Evolutionary conservation across 2,113 vertebrate species (phyloP).

Genomic region (Osmerus eperlanus): DNA sequence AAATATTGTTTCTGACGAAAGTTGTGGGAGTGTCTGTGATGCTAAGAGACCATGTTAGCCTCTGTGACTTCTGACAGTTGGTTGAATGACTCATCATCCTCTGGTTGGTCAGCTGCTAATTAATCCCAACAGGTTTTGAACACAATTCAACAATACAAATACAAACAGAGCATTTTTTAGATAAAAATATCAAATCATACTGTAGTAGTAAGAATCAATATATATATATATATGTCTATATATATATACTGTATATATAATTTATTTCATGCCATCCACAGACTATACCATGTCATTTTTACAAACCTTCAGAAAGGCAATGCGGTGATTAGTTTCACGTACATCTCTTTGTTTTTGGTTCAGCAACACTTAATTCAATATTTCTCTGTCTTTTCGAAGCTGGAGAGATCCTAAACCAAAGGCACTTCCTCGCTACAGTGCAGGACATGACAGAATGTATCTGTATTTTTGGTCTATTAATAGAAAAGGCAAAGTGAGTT

Average conservation of each 20-base stretch:
- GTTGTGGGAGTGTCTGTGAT: constrained; percentile 31
- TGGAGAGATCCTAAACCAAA: constrained; percentile 93
- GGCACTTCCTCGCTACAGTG: constrained; percentile 97
- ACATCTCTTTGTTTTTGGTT: constrained; percentile 85
- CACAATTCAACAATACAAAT: constrained; percentile 26
- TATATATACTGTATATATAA: constrained; percentile 10
- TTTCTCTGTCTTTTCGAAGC: constrained; percentile 86
- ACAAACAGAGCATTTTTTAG: constrained; percentile 40
- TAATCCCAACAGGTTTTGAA: constrained; percentile 34
- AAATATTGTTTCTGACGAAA: constrained; percentile 38
- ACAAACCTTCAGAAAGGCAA: constrained; percentile 88
- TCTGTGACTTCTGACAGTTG: constrained; percentile 35
- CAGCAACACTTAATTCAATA: constrained; percentile 75
- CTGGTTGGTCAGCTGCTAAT: constrained; percentile 47
- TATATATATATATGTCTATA: not conserved
- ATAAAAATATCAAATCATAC: constrained; percentile 33
- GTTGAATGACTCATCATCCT: constrained; percentile 33
- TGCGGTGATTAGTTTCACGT: constrained; percentile 85
- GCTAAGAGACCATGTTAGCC: constrained; percentile 26
- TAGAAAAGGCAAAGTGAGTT: constrained; percentile 84
- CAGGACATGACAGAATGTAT: constrained; percentile 79
- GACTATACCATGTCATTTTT: constrained; percentile 50
- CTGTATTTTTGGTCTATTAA: constrained; percentile 83
- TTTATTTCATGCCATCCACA: constrained; percentile 41
- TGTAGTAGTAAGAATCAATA: constrained; percentile 49